Evolutionary conservation across 2,888 invertebrate genomes (phyloP), one percentile per base, ranked within the genome.

Genomic region (Poecilus cupreus): DNA sequence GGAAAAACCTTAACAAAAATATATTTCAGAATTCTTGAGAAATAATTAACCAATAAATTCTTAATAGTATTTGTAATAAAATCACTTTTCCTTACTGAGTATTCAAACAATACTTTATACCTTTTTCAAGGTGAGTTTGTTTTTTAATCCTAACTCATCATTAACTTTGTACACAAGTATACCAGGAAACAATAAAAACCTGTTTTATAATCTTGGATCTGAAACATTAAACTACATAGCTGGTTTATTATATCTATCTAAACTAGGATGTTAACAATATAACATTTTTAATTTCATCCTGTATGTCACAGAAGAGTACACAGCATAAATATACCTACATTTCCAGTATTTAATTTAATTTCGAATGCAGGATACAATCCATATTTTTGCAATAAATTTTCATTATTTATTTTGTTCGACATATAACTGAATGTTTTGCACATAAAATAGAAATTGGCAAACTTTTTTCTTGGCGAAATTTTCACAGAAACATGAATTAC

Each of bases 101-200:
- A 60, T 24, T 68, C 3, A 18, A 60, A 60, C 37, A 37, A 68
- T 68, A 37, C 32, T 6, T 37, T 18, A 37, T 68, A 37, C 13
- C 13, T 68, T 37, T 68, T 68, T 68, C 64, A 68, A 68, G 64
- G 64, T 68, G 64, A 68, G 64, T 68, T 13, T 68, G 64, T 68
- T 68, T 68, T 68, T 68, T 37, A 37, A 37, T 37, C 18, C 37
- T 39, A 68, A 39, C 64, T 68, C 64, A 68, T 68, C 64, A 68
- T 68, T 68, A 68, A 37, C 18, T 32, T n/a, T 24, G 60, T 68
- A 68, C n/a, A 68, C 64, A 68, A 68, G 37, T 18, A 37, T 68
- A 68, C 64, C 64, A 68, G 37, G 64, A 68, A 68, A 68, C 64
- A 68, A 68, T 68, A 68, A 51, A 68, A 68, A 68, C 64, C 4